Conservation (phyloP, 2,888 invertebrate species). For the Aphrophora alni region DNA sequence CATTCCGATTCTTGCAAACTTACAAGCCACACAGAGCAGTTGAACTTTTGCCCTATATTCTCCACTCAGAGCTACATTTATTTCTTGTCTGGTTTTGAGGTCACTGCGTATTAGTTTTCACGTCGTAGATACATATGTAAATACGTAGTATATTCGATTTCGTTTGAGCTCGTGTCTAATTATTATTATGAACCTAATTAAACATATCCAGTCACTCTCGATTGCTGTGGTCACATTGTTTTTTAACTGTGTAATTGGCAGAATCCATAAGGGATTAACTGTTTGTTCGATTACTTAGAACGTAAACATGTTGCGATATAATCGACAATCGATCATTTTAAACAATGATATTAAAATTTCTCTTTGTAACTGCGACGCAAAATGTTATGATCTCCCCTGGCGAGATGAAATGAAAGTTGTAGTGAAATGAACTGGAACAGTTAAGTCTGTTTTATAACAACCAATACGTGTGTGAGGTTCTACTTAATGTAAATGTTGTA, state of each 20-base stretch:
- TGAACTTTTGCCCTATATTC: constrained; percentile 9
- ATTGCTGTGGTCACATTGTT: too few relatives aligned
- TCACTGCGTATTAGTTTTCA: neutral
- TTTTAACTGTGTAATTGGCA: too few relatives aligned
- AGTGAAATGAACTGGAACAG: neutral
- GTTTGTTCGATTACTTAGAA: neutral
- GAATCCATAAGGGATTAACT: too few relatives aligned
- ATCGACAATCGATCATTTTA: neutral
- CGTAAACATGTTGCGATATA: neutral
- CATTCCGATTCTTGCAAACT: neutral
- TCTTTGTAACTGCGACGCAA: neutral
- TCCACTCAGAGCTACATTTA: neutral
- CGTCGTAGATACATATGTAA: too few relatives aligned
- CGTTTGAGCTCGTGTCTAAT: too few relatives aligned
- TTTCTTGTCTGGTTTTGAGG: neutral
- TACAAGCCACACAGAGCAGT: neutral
- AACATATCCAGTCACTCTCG: too few relatives aligned
- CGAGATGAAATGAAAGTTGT: neutral
- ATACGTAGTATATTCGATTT: too few relatives aligned
- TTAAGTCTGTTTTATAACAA: too few relatives aligned
- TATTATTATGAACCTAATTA: too few relatives aligned
- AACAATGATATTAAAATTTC: neutral
- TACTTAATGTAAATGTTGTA: too few relatives aligned
- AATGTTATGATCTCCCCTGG: neutral
- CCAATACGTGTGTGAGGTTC: too few relatives aligned